Evolutionary conservation across 2,113 vertebrate species (phyloP).

Genomic region (Zonotrichia leucophrys): DNA sequence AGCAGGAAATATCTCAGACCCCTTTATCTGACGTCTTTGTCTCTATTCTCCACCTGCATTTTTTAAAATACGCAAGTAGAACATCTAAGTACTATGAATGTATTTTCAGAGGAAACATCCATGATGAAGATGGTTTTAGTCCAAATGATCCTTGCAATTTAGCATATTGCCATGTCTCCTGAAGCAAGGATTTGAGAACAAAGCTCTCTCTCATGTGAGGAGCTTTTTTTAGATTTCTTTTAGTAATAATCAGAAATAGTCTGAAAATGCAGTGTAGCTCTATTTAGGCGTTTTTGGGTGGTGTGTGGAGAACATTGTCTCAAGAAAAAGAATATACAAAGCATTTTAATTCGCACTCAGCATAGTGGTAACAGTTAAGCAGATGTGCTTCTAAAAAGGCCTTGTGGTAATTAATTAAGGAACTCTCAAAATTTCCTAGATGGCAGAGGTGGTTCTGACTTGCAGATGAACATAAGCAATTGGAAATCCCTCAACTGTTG

Average conservation of each 20-base stretch:
- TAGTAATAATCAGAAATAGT: constrained; percentile 16
- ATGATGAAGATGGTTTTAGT: neutral
- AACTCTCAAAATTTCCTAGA: neutral
- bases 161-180: neutral
- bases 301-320: neutral
- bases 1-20: neutral
- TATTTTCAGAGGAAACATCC: neutral
- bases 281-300: constrained; percentile 21
- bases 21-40: neutral
- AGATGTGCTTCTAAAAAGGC: neutral
- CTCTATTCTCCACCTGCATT: neutral
- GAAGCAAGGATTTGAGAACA: neutral
- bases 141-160: neutral
- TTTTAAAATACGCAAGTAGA: neutral
- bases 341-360: neutral
- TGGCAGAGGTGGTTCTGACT: neutral
- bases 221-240: neutral
- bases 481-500: neutral
- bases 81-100: neutral
- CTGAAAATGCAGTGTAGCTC: constrained; percentile 1
- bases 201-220: neutral
- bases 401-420: neutral
- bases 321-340: constrained; percentile 1
- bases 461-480: neutral
- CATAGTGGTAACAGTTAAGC: neutral